These are phyloP conservation scores for Piezodorus guildinii DNA, from an alignment of 1,140 invertebrate genomes.

Conservation along the genomic window DNA sequence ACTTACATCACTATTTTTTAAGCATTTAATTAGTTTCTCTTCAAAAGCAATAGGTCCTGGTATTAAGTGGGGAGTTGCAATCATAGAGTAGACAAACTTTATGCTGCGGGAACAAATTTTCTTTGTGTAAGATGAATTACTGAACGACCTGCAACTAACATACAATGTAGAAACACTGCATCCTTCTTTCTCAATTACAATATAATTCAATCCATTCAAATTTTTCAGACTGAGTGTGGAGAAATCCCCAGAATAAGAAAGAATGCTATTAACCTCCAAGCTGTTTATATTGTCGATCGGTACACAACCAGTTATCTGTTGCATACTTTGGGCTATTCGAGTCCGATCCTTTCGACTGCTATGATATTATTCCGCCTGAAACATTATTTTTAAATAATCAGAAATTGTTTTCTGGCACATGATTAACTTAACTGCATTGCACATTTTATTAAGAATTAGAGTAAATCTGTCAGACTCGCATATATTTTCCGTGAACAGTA, in stretches of 20 bases:
- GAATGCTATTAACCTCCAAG: not conserved
- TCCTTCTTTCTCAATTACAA: not conserved
- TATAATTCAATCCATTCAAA: not conserved
- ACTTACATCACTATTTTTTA: no score
- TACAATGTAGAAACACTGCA: not conserved
- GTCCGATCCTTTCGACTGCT: not conserved
- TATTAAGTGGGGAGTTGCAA: not conserved
- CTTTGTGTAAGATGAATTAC: not conserved
- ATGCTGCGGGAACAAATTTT: not conserved
- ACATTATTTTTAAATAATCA: not conserved
- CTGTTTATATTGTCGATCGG: not conserved
- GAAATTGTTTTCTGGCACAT: not conserved
- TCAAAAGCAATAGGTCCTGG: conserved; percentile 1
- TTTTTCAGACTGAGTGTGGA: not conserved
- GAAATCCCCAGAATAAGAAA: not conserved
- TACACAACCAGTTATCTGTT: not conserved
- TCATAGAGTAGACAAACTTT: not conserved
- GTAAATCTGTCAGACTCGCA: not conserved
- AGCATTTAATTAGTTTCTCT: not conserved
- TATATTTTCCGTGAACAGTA: not conserved
- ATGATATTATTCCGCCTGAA: not conserved
- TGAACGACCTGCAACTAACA: not conserved
- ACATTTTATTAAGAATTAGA: not conserved
- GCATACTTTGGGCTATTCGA: not conserved
- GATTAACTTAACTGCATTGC: not conserved